A percentile compares a stretch with the other conserved stretches of the same genome.
Evolutionary conservation across 2,113 vertebrate genomes (phyloP).

Genomic region (Ageneiosus marmoratus): DNA sequence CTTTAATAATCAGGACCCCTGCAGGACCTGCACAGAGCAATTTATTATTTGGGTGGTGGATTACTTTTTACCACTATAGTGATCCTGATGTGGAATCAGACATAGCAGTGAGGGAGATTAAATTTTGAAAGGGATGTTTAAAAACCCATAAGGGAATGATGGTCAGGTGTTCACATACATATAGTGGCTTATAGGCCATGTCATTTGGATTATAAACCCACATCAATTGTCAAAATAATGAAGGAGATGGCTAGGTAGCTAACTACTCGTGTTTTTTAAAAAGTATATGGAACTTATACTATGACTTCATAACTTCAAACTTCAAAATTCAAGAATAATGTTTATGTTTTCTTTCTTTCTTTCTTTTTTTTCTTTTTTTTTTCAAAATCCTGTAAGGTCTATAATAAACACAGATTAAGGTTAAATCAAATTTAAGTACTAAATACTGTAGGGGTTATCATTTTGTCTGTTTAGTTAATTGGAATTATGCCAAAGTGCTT

Average conservation of each 20-base stretch:
- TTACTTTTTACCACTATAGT: too few species aligned
- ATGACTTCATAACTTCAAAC: too few species aligned
- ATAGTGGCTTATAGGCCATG: not conserved
- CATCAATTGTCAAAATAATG: not conserved
- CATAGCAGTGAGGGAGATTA: too few species aligned
- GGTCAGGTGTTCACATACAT: not conserved
- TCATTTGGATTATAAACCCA: not conserved
- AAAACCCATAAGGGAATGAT: not conserved
- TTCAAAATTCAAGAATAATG: not conserved
- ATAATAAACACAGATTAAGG: not conserved
- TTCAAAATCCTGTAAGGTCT: not conserved
- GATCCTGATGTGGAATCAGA: too few species aligned
- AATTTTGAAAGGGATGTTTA: not conserved
- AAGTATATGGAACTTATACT: not conserved
- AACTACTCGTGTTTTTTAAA: not conserved
- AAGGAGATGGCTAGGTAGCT: not conserved
- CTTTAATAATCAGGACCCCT: too few species aligned
- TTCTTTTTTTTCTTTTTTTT: too few species aligned
- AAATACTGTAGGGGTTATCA: not conserved
- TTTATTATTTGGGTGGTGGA: too few species aligned
- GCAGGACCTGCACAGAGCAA: too few species aligned
- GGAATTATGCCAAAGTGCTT: not conserved
- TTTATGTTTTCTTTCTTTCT: not conserved
- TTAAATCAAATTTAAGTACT: too few species aligned
- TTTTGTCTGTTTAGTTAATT: not conserved